Conservation (phyloP, 1,140 invertebrate species). For the Hermatobates lingyangjiaoensis region DNA sequence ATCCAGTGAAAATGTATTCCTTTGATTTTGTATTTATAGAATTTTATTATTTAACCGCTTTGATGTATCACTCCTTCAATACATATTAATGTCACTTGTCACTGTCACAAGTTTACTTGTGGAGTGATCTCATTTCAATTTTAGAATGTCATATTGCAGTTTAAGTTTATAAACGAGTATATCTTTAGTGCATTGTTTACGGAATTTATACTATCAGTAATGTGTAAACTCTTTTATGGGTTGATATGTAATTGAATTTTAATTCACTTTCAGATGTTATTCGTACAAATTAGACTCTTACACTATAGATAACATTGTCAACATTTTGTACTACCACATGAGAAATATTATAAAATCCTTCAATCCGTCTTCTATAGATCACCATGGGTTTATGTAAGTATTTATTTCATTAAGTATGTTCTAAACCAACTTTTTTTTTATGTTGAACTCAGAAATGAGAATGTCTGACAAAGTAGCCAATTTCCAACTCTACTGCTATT, state of each 20-base stretch:
- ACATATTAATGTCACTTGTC: too few species aligned
- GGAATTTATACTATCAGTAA: too few species aligned
- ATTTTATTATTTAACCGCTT: too few species aligned
- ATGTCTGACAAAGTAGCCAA: neutral
- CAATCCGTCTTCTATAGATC: neutral
- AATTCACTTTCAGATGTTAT: constrained; percentile 27
- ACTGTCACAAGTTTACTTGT: neutral
- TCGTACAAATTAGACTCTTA: constrained; percentile 27
- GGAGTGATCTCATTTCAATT: constrained; percentile 2
- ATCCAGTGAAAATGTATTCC: too few species aligned
- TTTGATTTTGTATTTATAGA: too few species aligned
- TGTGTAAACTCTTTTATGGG: too few species aligned
- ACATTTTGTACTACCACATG: constrained; percentile 29
- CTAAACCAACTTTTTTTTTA: neutral
- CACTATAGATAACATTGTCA: constrained; percentile 26
- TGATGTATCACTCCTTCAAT: too few species aligned
- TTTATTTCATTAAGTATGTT: neutral
- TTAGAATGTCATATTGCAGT: neutral
- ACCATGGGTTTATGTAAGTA: constrained; percentile 3
- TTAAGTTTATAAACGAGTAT: neutral
- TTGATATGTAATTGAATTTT: too few species aligned
- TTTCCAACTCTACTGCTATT: neutral
- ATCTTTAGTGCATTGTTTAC: too few species aligned
- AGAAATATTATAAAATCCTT: constrained; percentile 11
- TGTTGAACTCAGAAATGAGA: neutral